A percentile compares a stretch with the other conserved stretches of the same genome.
Conservation (phyloP, 2,797 vertebrate species). For the Aldrovandia affinis region DNA sequence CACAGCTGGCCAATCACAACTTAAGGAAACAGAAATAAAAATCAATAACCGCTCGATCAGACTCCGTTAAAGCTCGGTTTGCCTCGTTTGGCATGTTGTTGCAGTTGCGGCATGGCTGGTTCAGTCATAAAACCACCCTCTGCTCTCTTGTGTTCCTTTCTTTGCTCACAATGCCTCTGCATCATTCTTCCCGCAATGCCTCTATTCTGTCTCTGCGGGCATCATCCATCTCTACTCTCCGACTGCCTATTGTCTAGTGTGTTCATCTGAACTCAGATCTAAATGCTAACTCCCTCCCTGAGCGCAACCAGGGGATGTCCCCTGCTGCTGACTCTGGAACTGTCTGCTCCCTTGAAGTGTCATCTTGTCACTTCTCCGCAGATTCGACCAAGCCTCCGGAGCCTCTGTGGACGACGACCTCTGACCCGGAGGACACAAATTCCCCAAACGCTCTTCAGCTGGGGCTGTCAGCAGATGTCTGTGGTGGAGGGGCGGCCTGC, state of each 20-base stretch:
- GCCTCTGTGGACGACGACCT: not conserved
- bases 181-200: not conserved
- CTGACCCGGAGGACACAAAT: not conserved
- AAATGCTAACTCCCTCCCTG: constrained; percentile 3
- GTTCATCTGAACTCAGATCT: not conserved
- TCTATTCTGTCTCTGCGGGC: not conserved
- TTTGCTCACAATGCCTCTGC: not conserved
- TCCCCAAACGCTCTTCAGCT: not conserved
- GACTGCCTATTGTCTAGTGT: not conserved
- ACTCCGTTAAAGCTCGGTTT: not conserved
- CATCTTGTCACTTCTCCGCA: not conserved
- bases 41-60: not conserved
- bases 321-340: not conserved
- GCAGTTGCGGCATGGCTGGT: no score
- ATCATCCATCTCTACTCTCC: not conserved
- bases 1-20: not conserved
- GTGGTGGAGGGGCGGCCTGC: no score
- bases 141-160: not conserved
- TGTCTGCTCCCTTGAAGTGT: not conserved
- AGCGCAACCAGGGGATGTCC: not conserved
- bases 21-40: not conserved
- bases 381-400: not conserved
- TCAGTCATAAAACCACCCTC: not conserved
- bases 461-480: not conserved
- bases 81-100: not conserved